Conservation (phyloP, 2,797 vertebrate genomes). For the Danio kyathit region DNA sequence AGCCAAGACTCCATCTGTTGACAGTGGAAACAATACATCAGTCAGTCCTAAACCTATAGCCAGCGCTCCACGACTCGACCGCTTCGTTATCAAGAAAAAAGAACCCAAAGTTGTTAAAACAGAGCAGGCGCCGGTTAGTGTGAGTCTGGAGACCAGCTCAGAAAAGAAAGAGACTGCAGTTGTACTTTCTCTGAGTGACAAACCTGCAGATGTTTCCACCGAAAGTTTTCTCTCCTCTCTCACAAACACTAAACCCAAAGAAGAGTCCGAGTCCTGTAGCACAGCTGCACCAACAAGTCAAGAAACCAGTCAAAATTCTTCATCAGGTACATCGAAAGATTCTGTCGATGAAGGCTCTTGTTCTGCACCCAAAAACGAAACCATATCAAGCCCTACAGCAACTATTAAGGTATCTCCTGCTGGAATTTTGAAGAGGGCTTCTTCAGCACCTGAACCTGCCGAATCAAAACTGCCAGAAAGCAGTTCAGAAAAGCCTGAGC, state of each 20-base stretch:
- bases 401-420: conserved; percentile 82
- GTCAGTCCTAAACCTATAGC: conserved; percentile 73
- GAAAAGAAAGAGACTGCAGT: conserved; percentile 68
- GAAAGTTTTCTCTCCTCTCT: conserved; percentile 90
- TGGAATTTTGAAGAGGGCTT: conserved; percentile 79
- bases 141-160: conserved; percentile 55
- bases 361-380: conserved; percentile 55
- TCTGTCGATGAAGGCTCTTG: conserved; percentile 68
- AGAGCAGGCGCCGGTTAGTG: conserved; percentile 68
- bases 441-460: conserved; percentile 60
- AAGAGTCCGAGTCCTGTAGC: conserved; percentile 62
- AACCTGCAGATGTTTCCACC: conserved; percentile 94
- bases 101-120: conserved; percentile 74
- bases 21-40: conserved; percentile 64
- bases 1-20: conserved; percentile 65
- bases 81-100: conserved; percentile 84
- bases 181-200: conserved; percentile 89
- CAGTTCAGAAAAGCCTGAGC: conserved; percentile 23
- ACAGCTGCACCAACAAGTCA: conserved; percentile 65
- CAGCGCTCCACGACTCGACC: conserved; percentile 73
- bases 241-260: conserved; percentile 71
- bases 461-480: conserved; percentile 46
- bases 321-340: conserved; percentile 62
- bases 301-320: conserved; percentile 69
- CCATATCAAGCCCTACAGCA: conserved; percentile 74